These are phyloP conservation scores for Luperina testacea DNA, from an alignment of 2,888 invertebrate genomes.

Conservation along the genomic window DNA sequence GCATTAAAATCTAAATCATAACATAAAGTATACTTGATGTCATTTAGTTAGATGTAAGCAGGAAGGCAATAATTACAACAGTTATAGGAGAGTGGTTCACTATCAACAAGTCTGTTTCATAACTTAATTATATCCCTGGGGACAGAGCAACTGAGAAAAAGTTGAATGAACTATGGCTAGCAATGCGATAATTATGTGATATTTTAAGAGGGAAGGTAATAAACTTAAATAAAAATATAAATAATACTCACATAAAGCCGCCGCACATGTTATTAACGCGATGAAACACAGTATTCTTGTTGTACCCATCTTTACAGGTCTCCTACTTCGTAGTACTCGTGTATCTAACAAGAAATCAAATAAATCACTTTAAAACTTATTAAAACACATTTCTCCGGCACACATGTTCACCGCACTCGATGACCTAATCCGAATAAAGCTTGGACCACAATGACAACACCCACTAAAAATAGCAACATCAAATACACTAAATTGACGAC, in stretches of 20 bases:
- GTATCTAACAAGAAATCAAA: constrained; percentile 87
- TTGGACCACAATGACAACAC: constrained; percentile 89
- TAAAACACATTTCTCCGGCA: constrained; percentile 84
- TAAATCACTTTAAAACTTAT: constrained; percentile 78
- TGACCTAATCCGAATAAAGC: constrained; percentile 89
- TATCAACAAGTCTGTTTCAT: constrained; percentile 30
- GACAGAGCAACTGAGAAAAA: constrained; percentile 56
- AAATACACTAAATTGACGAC: constrained; percentile 78
- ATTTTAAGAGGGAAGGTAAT: constrained; percentile 19
- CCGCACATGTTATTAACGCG: constrained; percentile 81
- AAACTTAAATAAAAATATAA: constrained; percentile 58
- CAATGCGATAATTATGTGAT: constrained; percentile 52
- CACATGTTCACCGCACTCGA: constrained; percentile 88
- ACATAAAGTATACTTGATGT: background rate
- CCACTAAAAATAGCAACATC: constrained; percentile 91
- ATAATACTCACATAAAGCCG: constrained; percentile 85
- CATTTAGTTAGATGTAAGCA: background rate
- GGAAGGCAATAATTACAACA: constrained; percentile 13
- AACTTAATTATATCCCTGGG: constrained; percentile 20
- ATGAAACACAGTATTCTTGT: constrained; percentile 82
- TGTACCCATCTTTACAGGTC: constrained; percentile 83
- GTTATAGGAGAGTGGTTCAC: constrained; percentile 17
- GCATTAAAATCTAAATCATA: too few species aligned
- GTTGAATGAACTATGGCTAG: constrained; percentile 72
- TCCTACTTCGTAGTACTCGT: constrained; percentile 82